Base-by-base conservation (phyloP, 2,888 invertebrate genomes). In the Cheilosia pagana region DNA sequence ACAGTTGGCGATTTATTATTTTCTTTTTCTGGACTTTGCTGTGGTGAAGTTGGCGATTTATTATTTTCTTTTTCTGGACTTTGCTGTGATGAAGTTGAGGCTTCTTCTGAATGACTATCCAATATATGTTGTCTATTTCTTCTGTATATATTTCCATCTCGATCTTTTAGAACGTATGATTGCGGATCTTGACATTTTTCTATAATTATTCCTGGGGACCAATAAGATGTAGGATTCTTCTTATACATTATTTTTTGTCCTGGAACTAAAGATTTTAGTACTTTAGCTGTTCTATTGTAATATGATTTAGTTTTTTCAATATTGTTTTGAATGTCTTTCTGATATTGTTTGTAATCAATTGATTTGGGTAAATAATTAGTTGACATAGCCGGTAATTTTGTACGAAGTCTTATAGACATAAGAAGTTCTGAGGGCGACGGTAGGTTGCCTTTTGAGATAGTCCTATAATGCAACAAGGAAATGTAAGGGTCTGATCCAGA, bases 81-180 rank as follows among this genome's bases (percentile, higher is more conserved):
- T n/a, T n/a, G n/a, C n/a, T n/a, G n/a, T n/a, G n/a, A n/a, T n/a
- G n/a, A n/a, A n/a, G n/a, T 41, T 57, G 14, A 12, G 10, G 10
- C 16, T 59, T 39, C 57, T 14, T 59, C 21, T 19, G 23, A 19
- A 3, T 52, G 14, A 10, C 39, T 60, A 2, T 71, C 25, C 21
- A 71, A 39, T 50, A 78, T 63, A 23, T 78, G 63, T 57, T 78
- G 50, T 14, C 53, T 35, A 63, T 71, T 78, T 35, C 77, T 52
- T 19, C 78, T 45, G 10, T 71, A 72, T 1, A 43, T 31, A 4
- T 50, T 52, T 1, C 63, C 59, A 21, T 79, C 21, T 31, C 28
- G 25, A 23, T 65, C 74, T 67, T 65, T 8, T 41, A 79, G 48
- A 21, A 79, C 53, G 59, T 67, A 79, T 7, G 72, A 79, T 45